Evolutionary conservation across 2,888 invertebrate genomes (phyloP), one percentile per base, ranked within the genome.

Genomic region (Vannuccia rotundouncinata): DNA sequence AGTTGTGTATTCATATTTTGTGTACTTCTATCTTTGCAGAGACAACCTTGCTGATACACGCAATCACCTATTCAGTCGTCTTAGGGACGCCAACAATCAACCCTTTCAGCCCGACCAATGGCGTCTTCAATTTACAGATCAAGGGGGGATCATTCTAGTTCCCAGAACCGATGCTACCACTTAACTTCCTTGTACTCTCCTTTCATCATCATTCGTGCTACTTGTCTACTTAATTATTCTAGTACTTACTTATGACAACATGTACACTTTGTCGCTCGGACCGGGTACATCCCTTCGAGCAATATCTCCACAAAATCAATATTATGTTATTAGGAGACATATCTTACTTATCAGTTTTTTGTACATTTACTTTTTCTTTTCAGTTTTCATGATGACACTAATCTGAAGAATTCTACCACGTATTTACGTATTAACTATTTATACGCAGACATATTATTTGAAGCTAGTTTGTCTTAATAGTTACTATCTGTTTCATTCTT

Each of bases 231-330:
- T 45, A 5, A 45, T 45, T 10, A 10, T 17, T 45, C 45, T 45
- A 5, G 2, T 22, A 66, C 66, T 66, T 22, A 5, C 22, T 5
- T 45, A n/a, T 45, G 45, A 45, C 17, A 22, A 22, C 66, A 66
- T 66, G 66, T 66, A 66, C 66, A 66, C 66, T 66, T 22, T 66
- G 66, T 22, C 45, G n/a, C n/a, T n/a, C n/a, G n/a, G n/a, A n/a
- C n/a, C n/a, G n/a, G n/a, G n/a, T 45, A 17, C 45, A 5, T 45
- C 45, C 66, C 2, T 66, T 66, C 2, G 22, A 5, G 25, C 22
- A n/a, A 5, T 66, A 66, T 2, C 2, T 5, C 66, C 2, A 66
- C 66, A 66, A n/a, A n/a, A 66, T 22, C 66, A 5, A 22, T 66
- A 5, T 66, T 5, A 5, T n/a, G 5, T 13, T 22, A n/a, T 5